A percentile compares a stretch with the other conserved stretches of the same genome.
These are phyloP conservation scores for Hymenopus coronatus DNA, from an alignment of 2,888 invertebrate species.

Conservation along the genomic window DNA sequence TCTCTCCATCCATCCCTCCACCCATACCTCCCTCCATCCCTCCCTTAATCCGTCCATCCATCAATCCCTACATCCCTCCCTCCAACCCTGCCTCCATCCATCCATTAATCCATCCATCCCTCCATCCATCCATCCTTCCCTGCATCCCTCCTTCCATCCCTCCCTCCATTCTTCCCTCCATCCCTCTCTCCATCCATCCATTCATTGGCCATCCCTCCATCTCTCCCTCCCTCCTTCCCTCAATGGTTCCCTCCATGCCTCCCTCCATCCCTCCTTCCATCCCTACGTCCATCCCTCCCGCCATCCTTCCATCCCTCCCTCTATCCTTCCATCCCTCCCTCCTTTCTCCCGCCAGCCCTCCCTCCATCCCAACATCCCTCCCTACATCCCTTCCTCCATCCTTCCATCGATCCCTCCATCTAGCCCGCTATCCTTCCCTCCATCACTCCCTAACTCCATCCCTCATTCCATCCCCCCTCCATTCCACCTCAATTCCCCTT, in stretches of 20 bases:
- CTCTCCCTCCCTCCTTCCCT: background rate
- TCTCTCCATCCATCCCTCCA: conserved; percentile 1
- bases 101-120: too few species aligned
- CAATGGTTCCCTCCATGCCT: background rate
- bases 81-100: background rate
- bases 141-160: too few species aligned
- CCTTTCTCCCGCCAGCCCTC: too few species aligned
- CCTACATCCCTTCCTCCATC: conserved; percentile 5
- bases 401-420: background rate
- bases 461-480: background rate
- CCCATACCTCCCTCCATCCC: background rate
- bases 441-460: background rate
- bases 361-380: too few species aligned
- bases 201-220: background rate
- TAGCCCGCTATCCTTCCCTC: background rate
- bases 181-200: background rate
- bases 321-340: too few species aligned
- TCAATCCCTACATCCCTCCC: conserved; percentile 16
- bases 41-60: background rate
- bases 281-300: too few species aligned
- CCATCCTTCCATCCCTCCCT: too few species aligned
- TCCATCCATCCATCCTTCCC: too few species aligned
- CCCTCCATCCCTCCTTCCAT: too few species aligned
- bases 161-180: too few species aligned
- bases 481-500: background rate